Conservation (phyloP, 1,140 invertebrate species). For the Chrysopa pallens region DNA sequence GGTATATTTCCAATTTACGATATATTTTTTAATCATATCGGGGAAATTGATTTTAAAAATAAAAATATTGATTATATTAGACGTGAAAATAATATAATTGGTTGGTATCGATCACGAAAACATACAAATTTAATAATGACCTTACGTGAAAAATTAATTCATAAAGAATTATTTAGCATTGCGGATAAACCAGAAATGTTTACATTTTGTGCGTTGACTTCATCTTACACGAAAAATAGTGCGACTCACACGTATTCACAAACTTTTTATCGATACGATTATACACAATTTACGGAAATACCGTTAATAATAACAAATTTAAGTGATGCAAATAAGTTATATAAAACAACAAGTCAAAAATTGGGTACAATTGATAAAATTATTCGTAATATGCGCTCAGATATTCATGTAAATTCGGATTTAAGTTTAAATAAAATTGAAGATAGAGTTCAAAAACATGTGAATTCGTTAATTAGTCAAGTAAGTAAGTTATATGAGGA, state of each 20-base stretch:
- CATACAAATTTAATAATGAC: slow-evolving; percentile 27
- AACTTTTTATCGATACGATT: neutral
- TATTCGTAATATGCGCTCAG: neutral
- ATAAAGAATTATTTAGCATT: slow-evolving; percentile 18
- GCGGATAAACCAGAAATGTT: neutral
- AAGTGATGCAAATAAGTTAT: neutral
- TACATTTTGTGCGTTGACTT: neutral
- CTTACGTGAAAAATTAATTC: slow-evolving; percentile 33
- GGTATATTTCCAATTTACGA: slow-evolving; percentile 30
- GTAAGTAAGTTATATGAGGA: neutral
- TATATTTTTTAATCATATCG: slow-evolving; percentile 31
- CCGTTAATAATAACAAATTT: neutral
- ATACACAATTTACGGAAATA: neutral
- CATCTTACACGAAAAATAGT: neutral
- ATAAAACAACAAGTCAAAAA: neutral
- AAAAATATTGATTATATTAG: slow-evolving; percentile 28
- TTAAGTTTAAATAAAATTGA: neutral
- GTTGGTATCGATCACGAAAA: slow-evolving; percentile 40
- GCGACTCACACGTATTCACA: neutral
- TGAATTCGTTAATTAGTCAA: neutral
- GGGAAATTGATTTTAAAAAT: slow-evolving; percentile 27
- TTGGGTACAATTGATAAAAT: no score
- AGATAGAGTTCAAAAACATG: neutral
- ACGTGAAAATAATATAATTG: slow-evolving; percentile 31
- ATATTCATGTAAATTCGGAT: neutral